Base-by-base conservation (phyloP, 2,113 vertebrate species). In the Numenius arquata region DNA sequence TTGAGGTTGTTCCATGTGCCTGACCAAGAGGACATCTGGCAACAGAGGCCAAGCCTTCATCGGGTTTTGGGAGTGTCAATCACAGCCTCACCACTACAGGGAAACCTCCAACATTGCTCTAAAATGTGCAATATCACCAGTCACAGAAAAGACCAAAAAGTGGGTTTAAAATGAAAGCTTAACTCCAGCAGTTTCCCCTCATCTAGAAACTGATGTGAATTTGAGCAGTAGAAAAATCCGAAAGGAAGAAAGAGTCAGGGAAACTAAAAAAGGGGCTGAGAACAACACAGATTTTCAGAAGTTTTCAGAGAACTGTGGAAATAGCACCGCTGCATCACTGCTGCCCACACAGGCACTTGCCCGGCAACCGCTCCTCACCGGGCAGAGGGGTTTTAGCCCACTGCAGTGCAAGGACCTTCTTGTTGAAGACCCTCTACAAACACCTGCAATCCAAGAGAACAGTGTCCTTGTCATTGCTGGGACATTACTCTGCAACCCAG, bases 231-330 rank as follows among this genome's bases (percentile, higher is more conserved):
- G 55, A 71, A 82, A 90, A 90, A 79, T 80, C 43, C 41, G 55
- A 66, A 71, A 67, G 73, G 66, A 92, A 89, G 62, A 74, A 89
- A 95, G 79, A 88, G 52, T 45, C 34, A 36, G 79, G 36, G 67
- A 82, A 50, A 50, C 53, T 71, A 61, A 75, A 75, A 65, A 52
- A 15, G 22, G 8, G 9, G 29, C 36, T 6, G 74, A 72, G 65
- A 85, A 38, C 23, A 88, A 76, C 0, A 3, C 23, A 40, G 43
- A 58, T 47, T 61, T 77, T 81, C 55, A 81, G 66, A 88, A 38
- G 58, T 88, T 85, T 88, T 80, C 30, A 58, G 83, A 73, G 75
- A 77, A 52, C 48, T 59, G 71, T 26, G 43, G 66, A 48, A 91
- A 73, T 4, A 16, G 40, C 15, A 56, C 47, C 0, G 1, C 47